Evolutionary conservation across 2,797 vertebrate genomes (phyloP).

Genomic region (Alcedo quadribrachys): DNA sequence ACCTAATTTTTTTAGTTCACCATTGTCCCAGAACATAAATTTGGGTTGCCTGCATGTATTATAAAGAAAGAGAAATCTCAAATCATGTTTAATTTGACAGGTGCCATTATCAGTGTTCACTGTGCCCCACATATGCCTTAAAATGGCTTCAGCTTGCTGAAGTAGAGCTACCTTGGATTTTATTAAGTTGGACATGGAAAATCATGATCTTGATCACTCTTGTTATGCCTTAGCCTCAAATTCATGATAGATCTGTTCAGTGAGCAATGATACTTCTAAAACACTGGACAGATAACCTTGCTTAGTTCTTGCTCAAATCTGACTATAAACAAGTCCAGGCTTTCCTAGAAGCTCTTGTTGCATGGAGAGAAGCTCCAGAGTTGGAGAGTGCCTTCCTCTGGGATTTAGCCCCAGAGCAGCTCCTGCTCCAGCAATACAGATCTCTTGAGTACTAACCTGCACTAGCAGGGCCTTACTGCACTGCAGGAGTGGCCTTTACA

Average conservation of each 20-base stretch:
- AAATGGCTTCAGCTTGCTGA: background rate
- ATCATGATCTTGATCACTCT: background rate
- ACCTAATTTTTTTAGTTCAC: background rate
- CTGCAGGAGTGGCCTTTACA: background rate
- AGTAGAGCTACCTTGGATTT: background rate
- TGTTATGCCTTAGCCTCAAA: constrained; percentile 18
- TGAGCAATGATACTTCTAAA: background rate
- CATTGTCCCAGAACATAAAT: background rate
- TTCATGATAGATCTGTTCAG: background rate
- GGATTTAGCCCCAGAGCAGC: background rate
- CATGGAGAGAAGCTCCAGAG: background rate
- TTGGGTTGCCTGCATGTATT: background rate
- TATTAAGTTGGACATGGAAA: background rate
- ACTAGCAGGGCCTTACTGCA: background rate
- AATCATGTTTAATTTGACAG: background rate
- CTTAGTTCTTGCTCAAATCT: background rate
- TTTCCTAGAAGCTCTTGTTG: background rate
- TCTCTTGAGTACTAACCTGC: background rate
- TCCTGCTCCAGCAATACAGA: background rate
- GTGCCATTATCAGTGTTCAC: background rate
- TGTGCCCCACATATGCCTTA: background rate
- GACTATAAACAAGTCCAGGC: background rate
- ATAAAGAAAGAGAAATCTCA: background rate
- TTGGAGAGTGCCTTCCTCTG: background rate
- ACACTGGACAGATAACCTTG: background rate